Conservation (phyloP, 2,797 vertebrate species). For the Coregonus suidteri region DNA sequence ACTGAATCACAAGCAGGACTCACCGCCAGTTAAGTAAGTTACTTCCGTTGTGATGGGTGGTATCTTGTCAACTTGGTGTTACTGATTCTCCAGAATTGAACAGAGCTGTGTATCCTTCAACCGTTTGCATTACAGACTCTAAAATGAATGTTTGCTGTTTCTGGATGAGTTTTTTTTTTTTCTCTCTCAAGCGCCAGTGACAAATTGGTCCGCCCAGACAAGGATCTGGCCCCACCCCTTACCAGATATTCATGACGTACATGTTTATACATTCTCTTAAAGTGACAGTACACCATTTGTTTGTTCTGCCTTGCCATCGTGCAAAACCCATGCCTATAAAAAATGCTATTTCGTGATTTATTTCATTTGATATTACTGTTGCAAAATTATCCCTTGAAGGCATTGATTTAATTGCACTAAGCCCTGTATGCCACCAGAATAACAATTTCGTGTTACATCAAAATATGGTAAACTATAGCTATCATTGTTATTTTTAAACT, state of each 20-base stretch:
- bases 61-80: constrained; percentile 62
- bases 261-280: constrained; percentile 41
- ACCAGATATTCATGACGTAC: neutral
- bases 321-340: neutral
- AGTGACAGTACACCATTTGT: constrained; percentile 36
- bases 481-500: no score
- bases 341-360: neutral
- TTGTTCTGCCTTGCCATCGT: neutral
- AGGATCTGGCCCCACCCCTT: no score
- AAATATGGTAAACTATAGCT: no score
- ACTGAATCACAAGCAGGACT: constrained; percentile 36
- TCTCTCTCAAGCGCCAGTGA: constrained; percentile 22
- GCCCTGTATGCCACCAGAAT: no score
- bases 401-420: no score
- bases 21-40: constrained; percentile 68
- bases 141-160: constrained; percentile 57
- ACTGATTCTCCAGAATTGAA: constrained; percentile 43
- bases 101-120: constrained; percentile 49
- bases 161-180: constrained; percentile 33
- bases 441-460: no score
- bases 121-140: constrained; percentile 51
- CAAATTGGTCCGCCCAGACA: constrained; percentile 49
- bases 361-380: no score
- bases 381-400: no score
- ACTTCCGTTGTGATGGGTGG: constrained; percentile 65